Evolutionary conservation across 2,113 vertebrate genomes (phyloP).

Genomic region (Romanogobio albipinnatus): DNA sequence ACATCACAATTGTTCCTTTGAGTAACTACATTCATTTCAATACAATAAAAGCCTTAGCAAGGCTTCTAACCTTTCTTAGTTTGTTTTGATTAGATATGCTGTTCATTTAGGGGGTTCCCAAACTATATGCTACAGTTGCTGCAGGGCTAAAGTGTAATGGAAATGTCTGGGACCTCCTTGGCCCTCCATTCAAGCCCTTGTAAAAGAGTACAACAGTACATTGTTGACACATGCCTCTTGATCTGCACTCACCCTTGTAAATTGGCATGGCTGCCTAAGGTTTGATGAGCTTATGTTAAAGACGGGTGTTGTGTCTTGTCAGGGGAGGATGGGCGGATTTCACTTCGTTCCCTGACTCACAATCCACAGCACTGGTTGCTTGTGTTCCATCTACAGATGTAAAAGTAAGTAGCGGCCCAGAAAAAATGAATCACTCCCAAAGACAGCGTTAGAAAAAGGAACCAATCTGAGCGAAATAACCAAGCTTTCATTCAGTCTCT

Average conservation of each 20-base stretch:
- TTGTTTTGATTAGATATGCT: conserved; percentile 18
- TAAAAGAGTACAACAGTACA: conserved; percentile 46
- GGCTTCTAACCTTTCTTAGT: conserved; percentile 1
- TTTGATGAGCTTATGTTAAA: conserved; percentile 43
- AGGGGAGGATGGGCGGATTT: conserved; percentile 38
- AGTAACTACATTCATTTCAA: not conserved
- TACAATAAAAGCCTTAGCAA: not conserved
- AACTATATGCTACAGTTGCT: conserved; percentile 34
- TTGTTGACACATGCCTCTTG: conserved; percentile 53
- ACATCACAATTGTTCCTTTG: not conserved
- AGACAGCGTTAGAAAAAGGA: not conserved
- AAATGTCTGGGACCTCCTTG: conserved; percentile 53
- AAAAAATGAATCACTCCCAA: conserved; percentile 20
- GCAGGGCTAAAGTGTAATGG: conserved; percentile 46
- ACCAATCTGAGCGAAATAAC: not conserved
- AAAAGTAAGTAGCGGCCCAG: not conserved
- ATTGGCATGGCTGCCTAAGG: conserved; percentile 45
- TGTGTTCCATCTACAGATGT: not conserved
- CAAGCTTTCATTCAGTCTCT: not conserved
- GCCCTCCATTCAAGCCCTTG: conserved; percentile 42
- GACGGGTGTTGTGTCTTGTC: conserved; percentile 42
- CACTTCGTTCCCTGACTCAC: conserved; percentile 32
- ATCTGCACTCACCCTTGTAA: conserved; percentile 14
- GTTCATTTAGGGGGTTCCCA: conserved; percentile 50
- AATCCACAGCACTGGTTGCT: conserved; percentile 6